phyloP scores from a whole-genome alignment of 2,888 invertebrate genomes.

The Agapostemon virescens region DNA sequence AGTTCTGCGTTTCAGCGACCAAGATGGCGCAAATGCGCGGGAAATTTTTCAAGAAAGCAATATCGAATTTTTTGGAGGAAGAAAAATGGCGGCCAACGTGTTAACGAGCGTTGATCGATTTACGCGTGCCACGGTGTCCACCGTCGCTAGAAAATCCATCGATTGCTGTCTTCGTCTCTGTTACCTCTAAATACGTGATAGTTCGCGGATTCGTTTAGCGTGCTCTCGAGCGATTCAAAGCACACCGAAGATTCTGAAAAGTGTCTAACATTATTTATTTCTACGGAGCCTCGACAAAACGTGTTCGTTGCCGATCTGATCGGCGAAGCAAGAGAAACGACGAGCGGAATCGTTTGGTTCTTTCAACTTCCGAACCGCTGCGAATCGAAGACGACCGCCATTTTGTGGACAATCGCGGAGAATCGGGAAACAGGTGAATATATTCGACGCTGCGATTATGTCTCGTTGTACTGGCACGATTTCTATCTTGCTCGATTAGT shows the following conservation, averaged over 20 bases:
- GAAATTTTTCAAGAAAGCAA: too few species aligned
- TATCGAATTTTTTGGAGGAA: not conserved
- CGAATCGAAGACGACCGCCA: not conserved
- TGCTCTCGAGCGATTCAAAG: not conserved
- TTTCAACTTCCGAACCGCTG: not conserved
- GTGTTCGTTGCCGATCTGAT: not conserved
- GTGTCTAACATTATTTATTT: not conserved
- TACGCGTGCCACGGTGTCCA: not conserved
- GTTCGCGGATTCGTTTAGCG: not conserved
- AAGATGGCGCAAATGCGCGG: too few species aligned
- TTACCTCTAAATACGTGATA: not conserved
- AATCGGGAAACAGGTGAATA: not conserved
- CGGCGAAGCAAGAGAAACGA: not conserved
- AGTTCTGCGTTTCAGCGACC: not conserved
- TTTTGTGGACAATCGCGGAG: not conserved
- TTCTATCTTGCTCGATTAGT: slow-evolving; percentile 1
- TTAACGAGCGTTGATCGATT: slow-evolving; percentile 5
- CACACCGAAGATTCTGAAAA: not conserved
- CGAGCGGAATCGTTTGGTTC: not conserved
- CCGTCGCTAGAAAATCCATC: not conserved
- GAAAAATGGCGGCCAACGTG: not conserved
- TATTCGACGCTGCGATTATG: slow-evolving; percentile 57
- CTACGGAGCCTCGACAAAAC: not conserved
- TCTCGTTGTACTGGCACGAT: slow-evolving; percentile 51
- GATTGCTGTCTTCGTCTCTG: not conserved